Base-by-base conservation (phyloP, 2,888 invertebrate species). In the Ormyrus nitidulus region DNA sequence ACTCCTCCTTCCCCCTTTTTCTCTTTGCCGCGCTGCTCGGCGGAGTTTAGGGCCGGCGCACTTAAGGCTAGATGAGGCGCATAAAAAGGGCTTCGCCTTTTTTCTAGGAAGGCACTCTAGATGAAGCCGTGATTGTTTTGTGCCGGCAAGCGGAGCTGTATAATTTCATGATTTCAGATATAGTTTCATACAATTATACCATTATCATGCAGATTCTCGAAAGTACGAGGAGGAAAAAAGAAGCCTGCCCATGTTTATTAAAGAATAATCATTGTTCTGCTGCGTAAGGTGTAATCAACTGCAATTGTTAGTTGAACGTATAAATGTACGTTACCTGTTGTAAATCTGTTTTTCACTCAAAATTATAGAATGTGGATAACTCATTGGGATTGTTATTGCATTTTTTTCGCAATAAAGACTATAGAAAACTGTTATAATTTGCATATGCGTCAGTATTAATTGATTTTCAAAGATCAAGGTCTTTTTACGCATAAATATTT, bases 91-190 rank as follows among this genome's bases (percentile, higher is more conserved):
- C 19, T 19, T 19, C 19, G 1, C 19, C 19, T 19, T 19, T 19
- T 19, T 19, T 19, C 19, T 19, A 19, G 19, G 19, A 19, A 5
- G n/a, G 10, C 2, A 9, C 8, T 10, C 10, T 19, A 61, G 70
- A 59, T 49, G 71, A 71, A 10, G 49, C 5, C 11, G 49, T 70
- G n/a, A 59, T 70, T 58, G 48, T 19, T 59, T 70, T 48, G 19
- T 19, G 19, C 4, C 48, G 58, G 48, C 13, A 6, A 46, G 58
- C n/a, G 70, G 9, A 34, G 34, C 34, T 51, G 44, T 19, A 19
- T 19, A 53, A 44, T 53, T 68, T 68, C 44, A 64, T 64, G 64
- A 13, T 64, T 64, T 64, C 8, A 44, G 8, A 7, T 53, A 6
- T n/a, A 6, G 19, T 19, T 19, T 19, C 19, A 19, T 19, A 2